Evolutionary conservation across 2,888 invertebrate genomes (phyloP).

Genomic region (Leucophenga montana): DNA sequence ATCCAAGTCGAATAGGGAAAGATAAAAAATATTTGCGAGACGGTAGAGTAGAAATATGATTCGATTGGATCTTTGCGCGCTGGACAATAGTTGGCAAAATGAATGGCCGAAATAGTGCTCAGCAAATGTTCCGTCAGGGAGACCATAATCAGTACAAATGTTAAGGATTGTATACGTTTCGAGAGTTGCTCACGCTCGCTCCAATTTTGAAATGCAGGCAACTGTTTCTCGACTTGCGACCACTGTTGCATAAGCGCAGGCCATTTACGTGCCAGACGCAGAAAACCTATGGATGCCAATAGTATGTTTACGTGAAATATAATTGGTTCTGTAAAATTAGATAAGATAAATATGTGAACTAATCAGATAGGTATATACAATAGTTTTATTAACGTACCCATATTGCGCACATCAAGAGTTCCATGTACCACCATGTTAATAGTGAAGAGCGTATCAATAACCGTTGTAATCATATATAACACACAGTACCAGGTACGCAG

Average conservation of each 20-base stretch:
- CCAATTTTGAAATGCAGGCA: conserved; percentile 52
- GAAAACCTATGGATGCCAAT: conserved; percentile 67
- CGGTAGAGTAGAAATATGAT: conserved; percentile 56
- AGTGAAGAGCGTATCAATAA: conserved; percentile 54
- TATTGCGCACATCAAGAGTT: conserved; percentile 62
- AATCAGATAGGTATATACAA: no score
- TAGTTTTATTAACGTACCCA: conserved; percentile 54
- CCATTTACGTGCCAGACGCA: conserved; percentile 70
- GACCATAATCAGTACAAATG: conserved; percentile 57
- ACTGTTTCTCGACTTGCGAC: conserved; percentile 60
- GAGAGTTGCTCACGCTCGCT: conserved; percentile 52
- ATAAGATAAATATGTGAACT: no score
- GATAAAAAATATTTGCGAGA: conserved; percentile 60
- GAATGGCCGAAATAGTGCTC: conserved; percentile 66
- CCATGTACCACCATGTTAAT: conserved; percentile 50
- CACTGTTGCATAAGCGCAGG: conserved; percentile 67
- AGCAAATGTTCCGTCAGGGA: conserved; percentile 69
- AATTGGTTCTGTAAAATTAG: conserved; percentile 60
- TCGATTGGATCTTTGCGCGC: conserved; percentile 61
- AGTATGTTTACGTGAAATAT: conserved; percentile 66
- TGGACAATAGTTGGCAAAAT: conserved; percentile 65
- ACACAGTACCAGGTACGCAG: conserved; percentile 63
- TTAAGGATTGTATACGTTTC: conserved; percentile 52
- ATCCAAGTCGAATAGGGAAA: conserved; percentile 63
- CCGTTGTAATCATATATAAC: conserved; percentile 53